A percentile compares a stretch with the other conserved stretches of the same genome.
phyloP scores from a whole-genome alignment of 2,113 vertebrate genomes.

The Kobus ellipsiprymnus region DNA sequence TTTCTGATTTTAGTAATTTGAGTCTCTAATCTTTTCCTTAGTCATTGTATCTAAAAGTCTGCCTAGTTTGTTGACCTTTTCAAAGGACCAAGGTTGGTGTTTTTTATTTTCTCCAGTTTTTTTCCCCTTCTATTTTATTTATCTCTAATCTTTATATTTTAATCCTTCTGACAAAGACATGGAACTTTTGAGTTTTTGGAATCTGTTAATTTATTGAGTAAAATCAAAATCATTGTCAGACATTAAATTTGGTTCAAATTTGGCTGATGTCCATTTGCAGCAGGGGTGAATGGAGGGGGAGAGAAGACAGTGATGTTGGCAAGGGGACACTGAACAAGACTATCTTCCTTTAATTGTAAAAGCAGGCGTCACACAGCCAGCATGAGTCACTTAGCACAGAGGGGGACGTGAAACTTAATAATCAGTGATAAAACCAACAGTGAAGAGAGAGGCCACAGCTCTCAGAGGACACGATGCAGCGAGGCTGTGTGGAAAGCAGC shows the following conservation, averaged over 20 bases:
- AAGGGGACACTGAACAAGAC: not conserved
- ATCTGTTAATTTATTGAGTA: constrained; percentile 56
- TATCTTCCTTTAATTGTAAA: not conserved
- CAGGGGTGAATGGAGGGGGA: not conserved
- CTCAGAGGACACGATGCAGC: not conserved
- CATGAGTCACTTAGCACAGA: not conserved
- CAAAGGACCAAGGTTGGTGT: not conserved
- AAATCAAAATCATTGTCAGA: constrained; percentile 16
- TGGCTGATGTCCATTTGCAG: not conserved
- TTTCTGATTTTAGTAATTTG: constrained; percentile 8
- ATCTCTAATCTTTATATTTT: not conserved
- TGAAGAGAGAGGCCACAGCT: not conserved
- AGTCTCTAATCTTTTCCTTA: not conserved
- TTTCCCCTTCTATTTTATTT: not conserved
- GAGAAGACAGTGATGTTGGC: not conserved
- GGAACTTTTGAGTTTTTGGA: not conserved
- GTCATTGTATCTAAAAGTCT: not conserved
- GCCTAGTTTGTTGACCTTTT: not conserved
- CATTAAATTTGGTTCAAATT: not conserved
- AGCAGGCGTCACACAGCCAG: not conserved
- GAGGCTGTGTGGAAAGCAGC: not conserved
- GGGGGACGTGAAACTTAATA: not conserved
- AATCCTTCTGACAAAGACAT: not conserved
- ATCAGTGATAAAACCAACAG: not conserved
- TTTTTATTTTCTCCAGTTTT: not conserved